phyloP scores from a whole-genome alignment of 2,797 vertebrate genomes.

The Amazona ochrocephala region DNA sequence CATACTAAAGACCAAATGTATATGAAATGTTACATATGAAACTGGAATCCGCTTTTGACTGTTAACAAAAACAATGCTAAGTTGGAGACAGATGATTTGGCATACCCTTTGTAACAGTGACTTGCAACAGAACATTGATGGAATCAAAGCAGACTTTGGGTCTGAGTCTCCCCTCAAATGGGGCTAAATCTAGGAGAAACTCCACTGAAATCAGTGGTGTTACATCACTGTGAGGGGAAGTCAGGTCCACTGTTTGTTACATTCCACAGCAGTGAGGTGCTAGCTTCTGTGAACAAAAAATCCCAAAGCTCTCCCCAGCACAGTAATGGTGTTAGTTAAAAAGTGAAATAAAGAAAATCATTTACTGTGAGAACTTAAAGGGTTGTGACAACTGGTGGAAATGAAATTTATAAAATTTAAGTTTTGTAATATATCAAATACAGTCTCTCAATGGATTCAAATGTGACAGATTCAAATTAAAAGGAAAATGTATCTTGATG shows the following conservation, averaged over 20 bases:
- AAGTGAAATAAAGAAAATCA: slow-evolving; percentile 6
- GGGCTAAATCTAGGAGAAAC: neutral
- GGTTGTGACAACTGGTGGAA: slow-evolving; percentile 5
- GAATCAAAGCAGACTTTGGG: slow-evolving; percentile 13
- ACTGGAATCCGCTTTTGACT: neutral
- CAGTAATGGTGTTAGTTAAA: neutral
- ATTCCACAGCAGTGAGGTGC: neutral
- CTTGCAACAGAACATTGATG: slow-evolving; percentile 37
- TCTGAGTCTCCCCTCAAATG: neutral
- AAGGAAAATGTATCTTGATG: slow-evolving; percentile 25
- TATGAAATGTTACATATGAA: slow-evolving; percentile 60
- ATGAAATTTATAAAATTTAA: slow-evolving; percentile 7
- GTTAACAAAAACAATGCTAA: slow-evolving; percentile 18
- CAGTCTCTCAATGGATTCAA: slow-evolving; percentile 45
- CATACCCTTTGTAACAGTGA: neutral
- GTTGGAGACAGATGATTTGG: slow-evolving; percentile 15
- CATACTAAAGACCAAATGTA: slow-evolving; percentile 84
- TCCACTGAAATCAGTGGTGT: neutral
- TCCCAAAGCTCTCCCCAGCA: neutral
- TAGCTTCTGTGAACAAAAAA: neutral
- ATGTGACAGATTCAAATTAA: slow-evolving; percentile 36
- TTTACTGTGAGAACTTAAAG: slow-evolving; percentile 34
- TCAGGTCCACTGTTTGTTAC: neutral
- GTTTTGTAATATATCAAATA: slow-evolving; percentile 17
- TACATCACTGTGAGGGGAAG: neutral